Base-by-base conservation (phyloP, 2,797 vertebrate genomes). In the Muraenolepis orangiensis region DNA sequence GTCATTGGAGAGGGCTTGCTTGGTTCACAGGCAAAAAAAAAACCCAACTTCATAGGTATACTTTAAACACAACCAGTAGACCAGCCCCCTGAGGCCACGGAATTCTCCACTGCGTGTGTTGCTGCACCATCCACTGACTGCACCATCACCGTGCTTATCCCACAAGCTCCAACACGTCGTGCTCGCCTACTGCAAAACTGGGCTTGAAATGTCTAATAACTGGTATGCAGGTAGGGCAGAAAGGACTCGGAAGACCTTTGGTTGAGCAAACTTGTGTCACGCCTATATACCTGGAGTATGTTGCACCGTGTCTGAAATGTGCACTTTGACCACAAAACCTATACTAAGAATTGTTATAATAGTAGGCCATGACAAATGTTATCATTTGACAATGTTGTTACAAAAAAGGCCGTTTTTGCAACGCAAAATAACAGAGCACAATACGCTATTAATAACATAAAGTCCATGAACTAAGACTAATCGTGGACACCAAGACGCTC, bases 131-230 rank as follows among this genome's bases (percentile, higher is more conserved):
- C 7, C 11, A 14, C 31, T 69, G 23, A n/a, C 51, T 79, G 72
- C 42, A 61, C 13, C 13, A 26, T 18, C 71, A 23, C 32, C 29
- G 4, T 70, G 12, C 61, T 36, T 71, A 4, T 23, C 11, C n/a
- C 78, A 83, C 89, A 90, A 79, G 89, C 75, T 80, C 67, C 12
- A 3, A 76, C 91, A 89, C 76, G 88, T 84, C 74, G 42, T 40
- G 73, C 71, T 40, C 77, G 68, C 64, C 66, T 31, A 32, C 69
- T 31, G 36, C 69, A 26, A 71, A 71, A 74, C 42, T 13, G 64
- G 28, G 72, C 71, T 67, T 66, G 68, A 74, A 38, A 40, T 74
- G 70, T 72, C n/a, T n/a, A n/a, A 46, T 76, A 79, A 73, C 6
- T 85, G 78, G 89, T 89, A 91, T 91, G 86, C 86, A 77, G 12